Evolutionary conservation across 2,888 invertebrate species (phyloP), one percentile per base, ranked within the genome.

Genomic region (Craniophora ligustri): DNA sequence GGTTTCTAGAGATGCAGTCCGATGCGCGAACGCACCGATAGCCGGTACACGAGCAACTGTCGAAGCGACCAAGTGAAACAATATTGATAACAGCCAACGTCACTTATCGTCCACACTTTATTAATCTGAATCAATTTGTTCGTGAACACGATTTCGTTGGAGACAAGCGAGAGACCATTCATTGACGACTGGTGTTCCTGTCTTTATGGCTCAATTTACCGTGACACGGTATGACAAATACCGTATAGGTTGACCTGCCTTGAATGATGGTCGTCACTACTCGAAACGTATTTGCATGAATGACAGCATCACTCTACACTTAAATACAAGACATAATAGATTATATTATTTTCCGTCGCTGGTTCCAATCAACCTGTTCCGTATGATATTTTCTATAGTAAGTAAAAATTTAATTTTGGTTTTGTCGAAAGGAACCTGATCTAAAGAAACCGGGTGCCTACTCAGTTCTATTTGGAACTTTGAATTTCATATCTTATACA

Each of bases 121-220:
- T 84, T 89, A 89, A 89, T 89, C 89, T 87, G 87, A 84, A 89
- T 88, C 91, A 92, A 92, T 92, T 92, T 92, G 85, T 84, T 85
- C 85, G 82, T 79, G 82, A 69, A 87, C 85, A 88, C 91, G 91
- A 90, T 91, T 69, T 72, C 28, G 38, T 54, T 55, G 56, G 51
- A 50, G 28, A 56, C 16, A 30, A 31, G 49, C 49, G 66, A 45
- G 47, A 14, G 28, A 7, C 10, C 11, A 30, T 14, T 16, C 31
- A 36, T 6, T 36, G 31, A 14, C 15, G 30, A 32, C 21, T 8
- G 16, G 34, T 14, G 31, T 41, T 13, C 32, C 23, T 32, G 11
- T 34, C 44, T 62, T 14, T 40, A 8, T 44, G 32, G 2, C 11
- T 18, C 49, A 23, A 26, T 39, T 21, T 6, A 39, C 5, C 11